Evolutionary conservation across 2,113 vertebrate genomes (phyloP).

Genomic region (Strix uralensis): DNA sequence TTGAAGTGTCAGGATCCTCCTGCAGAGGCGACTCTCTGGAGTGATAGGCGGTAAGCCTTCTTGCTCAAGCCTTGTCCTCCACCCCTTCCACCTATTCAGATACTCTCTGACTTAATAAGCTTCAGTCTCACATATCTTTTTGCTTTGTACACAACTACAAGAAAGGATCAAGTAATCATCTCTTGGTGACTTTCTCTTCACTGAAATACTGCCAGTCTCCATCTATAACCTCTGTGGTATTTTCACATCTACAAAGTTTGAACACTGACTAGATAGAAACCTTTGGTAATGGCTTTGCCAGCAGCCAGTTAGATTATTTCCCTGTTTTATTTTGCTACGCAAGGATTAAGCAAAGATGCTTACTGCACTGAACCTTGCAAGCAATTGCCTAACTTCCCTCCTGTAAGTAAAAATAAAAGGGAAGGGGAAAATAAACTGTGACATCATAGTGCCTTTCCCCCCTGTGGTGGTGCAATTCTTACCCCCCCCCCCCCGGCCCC

Average conservation of each 20-base stretch:
- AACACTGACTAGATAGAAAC: not conserved
- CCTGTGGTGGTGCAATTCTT: too few species aligned
- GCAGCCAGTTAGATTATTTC: fast-evolving
- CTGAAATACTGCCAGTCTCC: fast-evolving
- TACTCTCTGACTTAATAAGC: fast-evolving
- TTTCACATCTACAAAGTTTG: not conserved
- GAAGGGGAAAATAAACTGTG: not conserved
- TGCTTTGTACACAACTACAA: fast-evolving
- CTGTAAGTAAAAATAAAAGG: not conserved
- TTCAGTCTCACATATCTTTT: fast-evolving
- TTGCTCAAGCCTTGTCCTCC: too few species aligned
- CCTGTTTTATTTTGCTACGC: not conserved
- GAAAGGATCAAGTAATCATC: too few species aligned
- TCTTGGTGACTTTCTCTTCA: not conserved
- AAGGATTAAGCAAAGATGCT: not conserved
- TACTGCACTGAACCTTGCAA: not conserved
- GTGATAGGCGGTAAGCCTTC: not conserved
- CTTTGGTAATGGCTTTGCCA: not conserved
- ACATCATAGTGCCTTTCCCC: fast-evolving
- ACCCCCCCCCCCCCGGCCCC: too few species aligned
- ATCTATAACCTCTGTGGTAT: fast-evolving
- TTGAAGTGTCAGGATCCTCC: too few species aligned
- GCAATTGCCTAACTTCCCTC: not conserved
- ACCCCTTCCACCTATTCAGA: fast-evolving
- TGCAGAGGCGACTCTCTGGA: not conserved